A percentile compares a stretch with the other conserved stretches of the same genome.
These are phyloP conservation scores for Larimichthys polyactis DNA, from an alignment of 2,113 vertebrate species.

Conservation along the genomic window DNA sequence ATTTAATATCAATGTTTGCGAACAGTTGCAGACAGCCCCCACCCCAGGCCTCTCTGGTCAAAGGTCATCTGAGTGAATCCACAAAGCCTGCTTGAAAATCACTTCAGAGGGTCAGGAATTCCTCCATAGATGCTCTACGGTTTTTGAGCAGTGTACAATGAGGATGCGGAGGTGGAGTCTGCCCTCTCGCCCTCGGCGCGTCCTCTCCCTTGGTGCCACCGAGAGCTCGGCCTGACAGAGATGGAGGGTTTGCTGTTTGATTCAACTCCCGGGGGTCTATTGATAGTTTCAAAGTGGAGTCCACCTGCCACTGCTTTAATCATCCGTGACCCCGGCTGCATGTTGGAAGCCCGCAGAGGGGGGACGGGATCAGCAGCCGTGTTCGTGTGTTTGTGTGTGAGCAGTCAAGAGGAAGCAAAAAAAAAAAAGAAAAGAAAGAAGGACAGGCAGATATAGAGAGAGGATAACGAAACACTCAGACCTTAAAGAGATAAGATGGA, in stretches of 20 bases:
- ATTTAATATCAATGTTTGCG: constrained; percentile 16
- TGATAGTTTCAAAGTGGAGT: constrained; percentile 83
- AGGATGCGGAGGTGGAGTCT: constrained; percentile 56
- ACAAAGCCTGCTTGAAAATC: constrained; percentile 63
- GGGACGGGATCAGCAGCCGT: constrained; percentile 43
- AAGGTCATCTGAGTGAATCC: constrained; percentile 68
- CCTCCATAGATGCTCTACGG: constrained; percentile 25
- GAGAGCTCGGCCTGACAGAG: constrained; percentile 64
- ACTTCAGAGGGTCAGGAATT: constrained; percentile 67
- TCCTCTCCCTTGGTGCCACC: constrained; percentile 57
- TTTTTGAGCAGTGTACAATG: constrained; percentile 16
- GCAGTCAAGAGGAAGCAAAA: constrained; percentile 42
- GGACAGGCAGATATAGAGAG: constrained; percentile 27
- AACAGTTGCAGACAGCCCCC: neutral
- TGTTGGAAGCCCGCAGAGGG: constrained; percentile 59
- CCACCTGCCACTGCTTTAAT: constrained; percentile 85
- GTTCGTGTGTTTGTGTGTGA: constrained; percentile 31
- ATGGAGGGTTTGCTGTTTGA: constrained; percentile 78
- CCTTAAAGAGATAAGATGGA: constrained; percentile 28
- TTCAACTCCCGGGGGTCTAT: constrained; percentile 75
- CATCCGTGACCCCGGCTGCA: constrained; percentile 75
- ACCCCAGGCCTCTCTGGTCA: constrained; percentile 28
- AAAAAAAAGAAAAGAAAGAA: neutral
- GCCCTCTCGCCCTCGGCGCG: constrained; percentile 63
- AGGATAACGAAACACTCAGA: constrained; percentile 48